These are phyloP conservation scores for Bombyx huttoni DNA, from an alignment of 2,888 invertebrate genomes.

Conservation along the genomic window DNA sequence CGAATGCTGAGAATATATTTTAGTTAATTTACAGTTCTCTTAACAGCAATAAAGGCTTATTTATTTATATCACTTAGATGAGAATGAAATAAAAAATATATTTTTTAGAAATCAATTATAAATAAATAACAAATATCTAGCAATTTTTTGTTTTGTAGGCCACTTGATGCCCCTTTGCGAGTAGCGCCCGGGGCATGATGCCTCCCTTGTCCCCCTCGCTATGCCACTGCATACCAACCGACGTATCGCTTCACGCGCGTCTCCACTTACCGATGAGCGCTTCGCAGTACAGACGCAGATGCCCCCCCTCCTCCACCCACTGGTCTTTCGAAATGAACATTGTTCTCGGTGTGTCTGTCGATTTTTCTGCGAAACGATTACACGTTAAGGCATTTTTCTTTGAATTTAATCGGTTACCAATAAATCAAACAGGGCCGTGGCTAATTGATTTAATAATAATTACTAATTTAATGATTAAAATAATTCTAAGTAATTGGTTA, in stretches of 20 bases:
- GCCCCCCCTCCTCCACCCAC: slow-evolving; percentile 73
- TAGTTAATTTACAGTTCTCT: too few relatives aligned
- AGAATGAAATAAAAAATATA: too few relatives aligned
- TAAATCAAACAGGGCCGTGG: not conserved
- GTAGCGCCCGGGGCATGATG: too few relatives aligned
- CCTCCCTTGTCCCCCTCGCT: too few relatives aligned
- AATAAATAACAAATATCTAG: too few relatives aligned
- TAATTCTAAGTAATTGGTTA: not conserved
- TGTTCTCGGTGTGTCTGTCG: slow-evolving; percentile 73
- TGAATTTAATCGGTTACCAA: slow-evolving; percentile 4
- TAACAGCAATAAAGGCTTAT: too few relatives aligned
- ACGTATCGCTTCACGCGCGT: not conserved
- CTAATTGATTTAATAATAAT: not conserved
- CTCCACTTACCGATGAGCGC: slow-evolving; percentile 78
- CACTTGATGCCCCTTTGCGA: too few relatives aligned
- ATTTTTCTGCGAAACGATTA: slow-evolving; percentile 68
- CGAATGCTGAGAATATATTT: too few relatives aligned
- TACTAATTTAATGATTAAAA: not conserved
- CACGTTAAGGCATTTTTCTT: slow-evolving; percentile 16
- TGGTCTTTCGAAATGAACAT: slow-evolving; percentile 79
- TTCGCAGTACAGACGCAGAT: slow-evolving; percentile 82
- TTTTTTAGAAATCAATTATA: too few relatives aligned
- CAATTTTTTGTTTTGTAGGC: too few relatives aligned
- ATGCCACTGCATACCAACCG: too few relatives aligned
- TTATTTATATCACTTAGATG: too few relatives aligned